Base-by-base conservation (phyloP, 2,797 vertebrate species). In the Sebastiscus albofasciatus region DNA sequence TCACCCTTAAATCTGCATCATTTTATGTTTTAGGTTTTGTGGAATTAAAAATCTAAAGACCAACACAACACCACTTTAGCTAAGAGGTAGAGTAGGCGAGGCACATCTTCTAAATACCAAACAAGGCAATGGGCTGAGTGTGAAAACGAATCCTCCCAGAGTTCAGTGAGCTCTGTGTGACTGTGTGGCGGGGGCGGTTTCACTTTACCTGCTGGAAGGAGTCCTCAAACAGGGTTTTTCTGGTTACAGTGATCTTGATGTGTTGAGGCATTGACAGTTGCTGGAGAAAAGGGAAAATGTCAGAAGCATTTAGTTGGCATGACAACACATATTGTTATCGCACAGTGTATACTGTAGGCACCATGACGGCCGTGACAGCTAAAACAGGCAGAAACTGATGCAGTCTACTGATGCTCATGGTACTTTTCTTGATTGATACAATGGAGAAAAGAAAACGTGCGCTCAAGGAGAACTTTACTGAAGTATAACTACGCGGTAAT, bases 191-290 rank as follows among this genome's bases (percentile, higher is more conserved):
- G 31, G 31, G 10, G 18, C 10, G 6, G 31, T 24, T 52, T 52
- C 42, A 27, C 27, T 90, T 66, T 94, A 99, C 98, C 97, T 99
- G 99, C 86, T 98, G 97, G 94, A 99, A 99, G 3, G 99, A 99
- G 91, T 99, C 99, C 87, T 99, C 99, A 77, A 99, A 99, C 79
- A 99, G 92, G 0, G 97, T 99, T 95, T 99, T 99, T 69, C 98
- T 97, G 87, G 96, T 94, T 70, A 99, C 98, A 1, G 96, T 97
- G 83, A 99, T 99, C 94, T 99, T 99, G 89, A 98, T 97, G 91
- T 99, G 98, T 77, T 99, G 99, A 73, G 98, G 98, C 97, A 98
- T 96, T 36, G 97, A 94, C 89, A 99, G 92, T 99, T 99, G 98
- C 99, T 99, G 65, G 5, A 58, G 8, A 78, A 72, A 61, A 65